Conservation (phyloP, 2,797 vertebrate genomes). For the Aulostomus chinensis region DNA sequence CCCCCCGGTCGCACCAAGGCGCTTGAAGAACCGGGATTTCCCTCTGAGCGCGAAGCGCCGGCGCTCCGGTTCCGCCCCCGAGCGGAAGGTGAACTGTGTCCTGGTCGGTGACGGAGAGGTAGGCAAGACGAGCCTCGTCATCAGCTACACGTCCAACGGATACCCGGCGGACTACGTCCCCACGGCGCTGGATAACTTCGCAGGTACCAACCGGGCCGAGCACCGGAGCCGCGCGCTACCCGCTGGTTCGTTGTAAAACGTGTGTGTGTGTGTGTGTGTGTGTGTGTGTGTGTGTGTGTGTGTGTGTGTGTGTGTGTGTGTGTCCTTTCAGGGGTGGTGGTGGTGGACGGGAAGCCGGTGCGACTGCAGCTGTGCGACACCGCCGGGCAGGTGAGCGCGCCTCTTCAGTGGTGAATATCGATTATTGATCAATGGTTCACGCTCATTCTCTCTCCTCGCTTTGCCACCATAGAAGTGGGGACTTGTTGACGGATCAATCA, state of each 20-base stretch:
- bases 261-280: too few relatives aligned
- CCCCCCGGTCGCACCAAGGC: conserved; percentile 34
- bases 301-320: neutral
- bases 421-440: too few relatives aligned
- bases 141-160: conserved; percentile 94
- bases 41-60: conserved; percentile 38
- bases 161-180: conserved; percentile 90
- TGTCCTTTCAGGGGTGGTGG: conserved; percentile 60
- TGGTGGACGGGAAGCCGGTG: conserved; percentile 80
- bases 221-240: too few relatives aligned
- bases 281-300: too few relatives aligned
- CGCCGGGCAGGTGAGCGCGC: conserved; percentile 70
- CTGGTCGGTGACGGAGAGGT: conserved; percentile 91
- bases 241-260: too few relatives aligned
- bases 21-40: conserved; percentile 45
- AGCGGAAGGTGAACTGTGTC: conserved; percentile 89
- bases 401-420: too few relatives aligned
- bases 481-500: conserved; percentile 56
- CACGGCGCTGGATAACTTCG: conserved; percentile 91
- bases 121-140: conserved; percentile 91
- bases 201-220: conserved; percentile 77
- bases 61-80: conserved; percentile 58
- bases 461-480: conserved; percentile 63
- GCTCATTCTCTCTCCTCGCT: neutral
- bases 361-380: conserved; percentile 77